Evolutionary conservation across 1,140 invertebrate genomes (phyloP), one percentile per base, ranked within the genome.

Genomic region (Zaprionus africanus): DNA sequence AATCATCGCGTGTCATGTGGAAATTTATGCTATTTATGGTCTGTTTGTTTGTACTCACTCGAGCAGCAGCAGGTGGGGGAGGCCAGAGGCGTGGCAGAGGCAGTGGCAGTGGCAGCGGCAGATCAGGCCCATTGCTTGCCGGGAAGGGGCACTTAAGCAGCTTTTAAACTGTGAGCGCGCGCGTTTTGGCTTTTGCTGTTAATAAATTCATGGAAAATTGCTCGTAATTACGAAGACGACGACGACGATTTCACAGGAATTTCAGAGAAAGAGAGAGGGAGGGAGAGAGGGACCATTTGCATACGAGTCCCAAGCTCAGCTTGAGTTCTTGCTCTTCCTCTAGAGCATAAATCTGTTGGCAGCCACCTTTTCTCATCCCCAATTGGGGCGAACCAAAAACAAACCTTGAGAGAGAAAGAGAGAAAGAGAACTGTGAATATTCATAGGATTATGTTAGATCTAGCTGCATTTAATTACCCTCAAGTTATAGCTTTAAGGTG

Each of bases 21-120:
- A 90, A 90, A 90, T 90, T 90, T 90, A 90, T 90, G 90, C 85
- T 90, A 90, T 90, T 90, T 90, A 90, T 90, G 85, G 81, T 88
- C 84, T 90, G 86, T 90, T 90, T 90, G 82, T 85, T 90, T 85
- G 81, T 76, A 78, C 59, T 84, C 81, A 79, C 76, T 66, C 73
- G 26, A 64, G 28, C 6, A 59, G 60, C 13, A 49, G 63, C 49
- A 5, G 65, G 17, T 12, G 70, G 38, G 41, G 49, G 62, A 41
- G 56, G 61, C 24, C 43, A 17, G 19, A 57, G 26, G 6, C 56
- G 56, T 15, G 51, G 60, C 54, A 6, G 53, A 22, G 17, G 65
- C 38, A 49, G 46, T 26, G 56, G 60, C 41, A 34, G 54, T 67
- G 43, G 54, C n/a, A 34, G 58, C 19, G 26, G 34, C 54, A 62